A percentile compares a stretch with the other conserved stretches of the same genome.
Conservation (phyloP, 1,140 invertebrate species). For the Asobara japonica region DNA sequence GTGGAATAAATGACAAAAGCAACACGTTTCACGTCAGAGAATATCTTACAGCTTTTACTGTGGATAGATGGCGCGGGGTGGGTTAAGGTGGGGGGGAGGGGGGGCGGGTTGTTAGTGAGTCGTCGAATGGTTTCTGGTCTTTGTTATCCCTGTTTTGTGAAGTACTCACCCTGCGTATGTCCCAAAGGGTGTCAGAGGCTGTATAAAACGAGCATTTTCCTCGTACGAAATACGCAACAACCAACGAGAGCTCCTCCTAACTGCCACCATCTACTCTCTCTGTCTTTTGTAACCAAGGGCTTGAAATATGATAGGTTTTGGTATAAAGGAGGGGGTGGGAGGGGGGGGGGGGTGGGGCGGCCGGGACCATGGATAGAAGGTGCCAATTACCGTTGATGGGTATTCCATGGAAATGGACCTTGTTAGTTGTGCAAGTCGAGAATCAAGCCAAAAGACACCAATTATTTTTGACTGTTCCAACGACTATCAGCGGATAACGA, state of each 20-base stretch:
- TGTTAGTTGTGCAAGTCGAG: conserved; percentile 57
- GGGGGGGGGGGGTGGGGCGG: conserved; percentile 22
- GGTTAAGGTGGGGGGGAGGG: conserved; percentile 6
- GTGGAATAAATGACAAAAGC: background rate
- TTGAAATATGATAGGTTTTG: conserved; percentile 64
- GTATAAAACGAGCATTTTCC: conserved; percentile 56
- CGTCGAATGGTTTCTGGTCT: conserved; percentile 55
- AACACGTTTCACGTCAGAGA: background rate
- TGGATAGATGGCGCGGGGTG: too few species aligned
- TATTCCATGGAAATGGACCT: conserved; percentile 67
- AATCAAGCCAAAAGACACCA: conserved; percentile 60
- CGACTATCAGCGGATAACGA: background rate
- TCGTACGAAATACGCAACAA: conserved; percentile 48
- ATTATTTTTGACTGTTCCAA: conserved; percentile 61
- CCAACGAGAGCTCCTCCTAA: conserved; percentile 25
- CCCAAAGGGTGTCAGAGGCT: conserved; percentile 35
- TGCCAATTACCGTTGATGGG: conserved; percentile 67
- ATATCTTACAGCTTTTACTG: too few species aligned
- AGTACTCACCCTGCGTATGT: conserved; percentile 2
- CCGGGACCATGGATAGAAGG: conserved; percentile 43
- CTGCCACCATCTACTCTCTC: conserved; percentile 4
- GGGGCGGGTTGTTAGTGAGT: conserved; percentile 31
- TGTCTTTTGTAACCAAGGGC: conserved; percentile 42
- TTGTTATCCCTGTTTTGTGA: conserved; percentile 53
- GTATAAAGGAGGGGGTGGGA: conserved; percentile 17